These are phyloP conservation scores for Bombus impatiens DNA, from an alignment of 1,140 invertebrate species.

Conservation along the genomic window DNA sequence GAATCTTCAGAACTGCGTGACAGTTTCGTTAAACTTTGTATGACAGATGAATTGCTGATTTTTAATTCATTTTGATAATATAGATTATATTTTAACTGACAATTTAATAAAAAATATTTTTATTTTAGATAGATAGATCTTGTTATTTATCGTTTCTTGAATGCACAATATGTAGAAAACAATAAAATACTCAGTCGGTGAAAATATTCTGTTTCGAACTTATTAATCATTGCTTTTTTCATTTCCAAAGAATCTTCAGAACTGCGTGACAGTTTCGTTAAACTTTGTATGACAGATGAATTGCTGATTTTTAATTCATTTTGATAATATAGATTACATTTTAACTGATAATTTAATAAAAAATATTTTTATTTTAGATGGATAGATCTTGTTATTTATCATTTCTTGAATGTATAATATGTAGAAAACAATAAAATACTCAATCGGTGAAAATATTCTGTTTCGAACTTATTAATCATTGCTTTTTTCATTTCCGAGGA, in stretches of 20 bases:
- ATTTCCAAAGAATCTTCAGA: background rate
- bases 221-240: background rate
- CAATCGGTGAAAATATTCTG: background rate
- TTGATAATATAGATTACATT: background rate
- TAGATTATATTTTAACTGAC: too few species aligned
- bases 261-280: background rate
- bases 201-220: background rate
- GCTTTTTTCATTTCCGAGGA: background rate
- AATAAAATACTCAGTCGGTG: background rate
- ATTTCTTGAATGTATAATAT: background rate
- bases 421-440: background rate
- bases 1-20: background rate
- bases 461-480: background rate
- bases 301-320: slow-evolving; percentile 3
- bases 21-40: background rate
- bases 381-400: background rate
- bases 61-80: background rate
- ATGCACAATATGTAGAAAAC: too few species aligned
- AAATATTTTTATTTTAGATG: background rate
- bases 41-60: background rate
- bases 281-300: too few species aligned
- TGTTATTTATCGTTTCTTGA: background rate
- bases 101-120: background rate
- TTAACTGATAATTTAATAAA: background rate
- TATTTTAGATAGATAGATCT: background rate